Evolutionary conservation across 2,113 vertebrate genomes (phyloP).

Genomic region (Festucalex cinctus): DNA sequence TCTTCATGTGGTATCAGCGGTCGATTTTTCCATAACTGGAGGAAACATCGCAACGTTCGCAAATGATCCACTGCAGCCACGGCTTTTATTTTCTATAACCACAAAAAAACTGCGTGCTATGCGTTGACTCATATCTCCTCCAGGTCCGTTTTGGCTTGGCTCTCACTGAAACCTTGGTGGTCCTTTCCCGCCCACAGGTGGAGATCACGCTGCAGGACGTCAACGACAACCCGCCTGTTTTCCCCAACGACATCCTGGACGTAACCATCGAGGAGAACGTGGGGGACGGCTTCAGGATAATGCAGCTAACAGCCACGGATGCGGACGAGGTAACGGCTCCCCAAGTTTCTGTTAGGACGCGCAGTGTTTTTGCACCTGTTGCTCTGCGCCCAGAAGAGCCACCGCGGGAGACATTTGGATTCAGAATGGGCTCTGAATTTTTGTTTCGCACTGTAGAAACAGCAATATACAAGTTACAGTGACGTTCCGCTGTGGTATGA

Average conservation of each 20-base stretch:
- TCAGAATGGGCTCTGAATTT: conserved; percentile 28
- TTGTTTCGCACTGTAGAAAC: conserved; percentile 29
- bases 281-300: conserved; percentile 91
- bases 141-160: conserved; percentile 17
- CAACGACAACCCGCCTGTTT: conserved; percentile 96
- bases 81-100: background rate
- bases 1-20: background rate
- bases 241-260: conserved; percentile 90
- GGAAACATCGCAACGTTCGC: background rate
- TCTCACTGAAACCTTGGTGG: conserved; percentile 45
- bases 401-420: conserved; percentile 35
- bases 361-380: conserved; percentile 40
- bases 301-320: conserved; percentile 93
- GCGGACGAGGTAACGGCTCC: conserved; percentile 86
- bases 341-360: conserved; percentile 35
- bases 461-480: background rate
- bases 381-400: conserved; percentile 22
- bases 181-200: conserved; percentile 75
- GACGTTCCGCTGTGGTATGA: too few relatives aligned
- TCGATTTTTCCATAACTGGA: background rate
- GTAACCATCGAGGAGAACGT: conserved; percentile 93
- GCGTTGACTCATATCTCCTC: background rate
- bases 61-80: background rate
- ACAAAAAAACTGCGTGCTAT: background rate
- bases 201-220: conserved; percentile 98